Evolutionary conservation across 2,113 vertebrate species (phyloP).

Genomic region (Tragelaphus strepsiceros): DNA sequence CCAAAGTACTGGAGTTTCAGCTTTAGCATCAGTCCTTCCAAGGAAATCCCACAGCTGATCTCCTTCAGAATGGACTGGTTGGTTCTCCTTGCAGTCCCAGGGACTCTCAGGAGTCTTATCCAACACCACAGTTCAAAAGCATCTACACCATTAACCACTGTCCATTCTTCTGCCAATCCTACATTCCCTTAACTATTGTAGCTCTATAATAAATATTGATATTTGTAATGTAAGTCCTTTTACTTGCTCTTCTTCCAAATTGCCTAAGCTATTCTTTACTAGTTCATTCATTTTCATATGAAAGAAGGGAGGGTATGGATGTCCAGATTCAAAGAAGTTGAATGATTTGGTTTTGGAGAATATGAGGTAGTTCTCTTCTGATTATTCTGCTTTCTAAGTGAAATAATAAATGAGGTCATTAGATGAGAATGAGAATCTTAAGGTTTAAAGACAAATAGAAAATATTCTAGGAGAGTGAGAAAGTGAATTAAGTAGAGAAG

Average conservation of each 20-base stretch:
- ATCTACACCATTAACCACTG: not conserved
- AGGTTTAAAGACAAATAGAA: not conserved
- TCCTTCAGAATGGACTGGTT: too few species aligned
- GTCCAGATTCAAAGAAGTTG: not conserved
- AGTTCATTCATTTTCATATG: not conserved
- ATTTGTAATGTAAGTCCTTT: not conserved
- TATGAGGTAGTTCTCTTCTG: not conserved
- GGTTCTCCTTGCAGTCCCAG: too few species aligned
- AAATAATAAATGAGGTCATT: not conserved
- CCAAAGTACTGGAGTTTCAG: too few species aligned
- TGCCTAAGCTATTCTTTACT: not conserved
- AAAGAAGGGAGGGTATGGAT: not conserved
- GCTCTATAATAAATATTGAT: not conserved
- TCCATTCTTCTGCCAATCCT: not conserved
- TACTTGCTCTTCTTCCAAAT: not conserved
- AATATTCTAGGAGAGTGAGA: not conserved
- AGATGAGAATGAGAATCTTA: not conserved
- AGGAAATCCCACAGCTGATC: too few species aligned
- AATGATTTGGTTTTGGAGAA: not conserved
- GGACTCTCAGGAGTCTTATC: too few species aligned
- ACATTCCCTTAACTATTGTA: not conserved
- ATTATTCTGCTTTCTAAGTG: not conserved
- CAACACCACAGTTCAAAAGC: too few species aligned
- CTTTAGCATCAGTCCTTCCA: too few species aligned
- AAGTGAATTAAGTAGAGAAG: not conserved